Conservation (phyloP, 2,797 vertebrate genomes). For the Tolypeutes matacus region DNA sequence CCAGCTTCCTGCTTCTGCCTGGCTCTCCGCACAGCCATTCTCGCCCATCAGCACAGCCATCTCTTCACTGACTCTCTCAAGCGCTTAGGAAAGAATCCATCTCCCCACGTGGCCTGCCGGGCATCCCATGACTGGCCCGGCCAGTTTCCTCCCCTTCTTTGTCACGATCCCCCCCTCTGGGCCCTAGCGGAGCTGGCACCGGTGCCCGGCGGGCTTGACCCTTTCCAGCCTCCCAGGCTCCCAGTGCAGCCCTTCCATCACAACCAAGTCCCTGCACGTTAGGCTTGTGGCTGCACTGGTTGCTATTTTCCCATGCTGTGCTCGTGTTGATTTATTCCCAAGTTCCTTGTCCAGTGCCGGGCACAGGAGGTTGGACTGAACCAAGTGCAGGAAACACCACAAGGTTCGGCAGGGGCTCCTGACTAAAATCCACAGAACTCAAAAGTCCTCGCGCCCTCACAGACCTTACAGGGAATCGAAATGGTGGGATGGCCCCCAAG, state of each 20-base stretch:
- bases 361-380: not conserved
- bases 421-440: not conserved
- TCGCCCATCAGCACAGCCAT: not conserved
- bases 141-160: not conserved
- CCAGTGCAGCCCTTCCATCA: not conserved
- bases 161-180: not conserved
- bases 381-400: not conserved
- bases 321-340: not conserved
- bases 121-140: not conserved
- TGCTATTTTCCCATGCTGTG: not conserved
- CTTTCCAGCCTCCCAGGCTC: not conserved
- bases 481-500: no score
- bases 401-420: not conserved
- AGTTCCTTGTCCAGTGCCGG: fast-evolving
- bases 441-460: not conserved
- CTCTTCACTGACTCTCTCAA: not conserved
- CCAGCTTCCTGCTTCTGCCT: not conserved
- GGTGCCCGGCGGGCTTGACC: not conserved
- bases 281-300: not conserved
- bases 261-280: not conserved
- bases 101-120: not conserved
- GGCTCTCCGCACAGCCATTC: not conserved
- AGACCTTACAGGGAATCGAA: no score
- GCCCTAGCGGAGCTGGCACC: no score
- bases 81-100: not conserved